These are phyloP conservation scores for Thymelicus sylvestris DNA, from an alignment of 2,888 invertebrate species.

Conservation along the genomic window DNA sequence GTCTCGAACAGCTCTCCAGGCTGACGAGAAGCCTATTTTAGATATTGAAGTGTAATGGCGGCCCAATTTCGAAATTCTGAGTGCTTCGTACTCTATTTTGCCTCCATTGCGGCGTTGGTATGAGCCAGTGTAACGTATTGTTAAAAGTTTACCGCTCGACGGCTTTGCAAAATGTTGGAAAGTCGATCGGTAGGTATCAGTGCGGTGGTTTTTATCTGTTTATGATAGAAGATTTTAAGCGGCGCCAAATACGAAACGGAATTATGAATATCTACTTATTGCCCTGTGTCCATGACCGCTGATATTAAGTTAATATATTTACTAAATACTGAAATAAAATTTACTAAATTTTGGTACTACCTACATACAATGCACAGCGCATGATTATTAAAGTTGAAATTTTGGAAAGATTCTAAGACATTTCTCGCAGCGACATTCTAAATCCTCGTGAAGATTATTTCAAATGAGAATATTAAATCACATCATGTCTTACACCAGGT, in stretches of 20 bases:
- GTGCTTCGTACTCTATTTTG: conserved; percentile 29
- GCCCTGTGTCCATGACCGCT: not conserved
- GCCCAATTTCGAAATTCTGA: conserved; percentile 48
- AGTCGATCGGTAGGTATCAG: conserved; percentile 7
- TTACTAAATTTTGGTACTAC: too few species aligned
- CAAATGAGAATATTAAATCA: too few species aligned
- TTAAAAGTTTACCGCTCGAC: conserved; percentile 26
- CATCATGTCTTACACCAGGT: not conserved
- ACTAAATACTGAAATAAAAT: too few species aligned
- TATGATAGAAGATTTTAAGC: not conserved
- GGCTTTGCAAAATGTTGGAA: conserved; percentile 17
- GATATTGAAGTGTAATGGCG: conserved; percentile 54
- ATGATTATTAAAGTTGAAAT: too few species aligned
- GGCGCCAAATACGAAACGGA: not conserved
- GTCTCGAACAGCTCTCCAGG: conserved; percentile 58
- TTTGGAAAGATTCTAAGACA: too few species aligned
- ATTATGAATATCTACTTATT: not conserved
- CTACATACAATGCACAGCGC: too few species aligned
- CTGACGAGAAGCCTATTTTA: conserved; percentile 62
- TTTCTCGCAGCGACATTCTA: too few species aligned
- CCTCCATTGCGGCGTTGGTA: conserved; percentile 20
- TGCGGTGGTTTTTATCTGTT: conserved; percentile 2
- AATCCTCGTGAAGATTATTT: too few species aligned
- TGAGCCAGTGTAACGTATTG: conserved; percentile 30
- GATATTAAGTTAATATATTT: not conserved